Conservation (phyloP, 2,888 invertebrate species). For the Drosophila phalerata region DNA sequence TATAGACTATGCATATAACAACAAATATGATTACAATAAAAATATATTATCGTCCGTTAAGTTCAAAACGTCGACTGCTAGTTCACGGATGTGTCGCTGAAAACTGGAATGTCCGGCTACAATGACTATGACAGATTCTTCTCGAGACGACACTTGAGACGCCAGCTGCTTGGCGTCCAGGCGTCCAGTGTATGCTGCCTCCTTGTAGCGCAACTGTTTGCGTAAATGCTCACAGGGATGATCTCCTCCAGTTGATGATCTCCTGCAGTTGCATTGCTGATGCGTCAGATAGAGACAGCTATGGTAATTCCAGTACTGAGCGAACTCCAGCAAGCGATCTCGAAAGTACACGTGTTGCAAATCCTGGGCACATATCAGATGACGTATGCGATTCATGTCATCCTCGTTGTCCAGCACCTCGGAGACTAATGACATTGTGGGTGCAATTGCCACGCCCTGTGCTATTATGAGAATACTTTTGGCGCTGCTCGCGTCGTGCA, state of each 20-base stretch:
- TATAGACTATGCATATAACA: not conserved
- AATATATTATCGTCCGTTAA: conserved; percentile 47
- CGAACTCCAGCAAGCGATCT: conserved; percentile 87
- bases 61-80: conserved; percentile 22
- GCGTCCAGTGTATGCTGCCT: conserved; percentile 58
- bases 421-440: conserved; percentile 89
- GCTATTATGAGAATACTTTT: conserved; percentile 86
- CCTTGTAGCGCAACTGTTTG: conserved; percentile 77
- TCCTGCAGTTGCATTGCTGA: conserved; percentile 67
- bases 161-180: conserved; percentile 54
- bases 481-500: conserved; percentile 41
- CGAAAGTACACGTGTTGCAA: conserved; percentile 88
- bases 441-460: conserved; percentile 92
- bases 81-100: conserved; percentile 44
- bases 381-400: conserved; percentile 88
- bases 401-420: conserved; percentile 89
- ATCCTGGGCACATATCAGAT: conserved; percentile 88
- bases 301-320: conserved; percentile 91
- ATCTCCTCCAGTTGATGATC: not conserved
- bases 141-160: not conserved
- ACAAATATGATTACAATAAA: conserved; percentile 44
- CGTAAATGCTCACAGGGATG: conserved; percentile 64
- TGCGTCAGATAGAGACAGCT: conserved; percentile 88
- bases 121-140: conserved; percentile 29
- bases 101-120: conserved; percentile 62